These are phyloP conservation scores for Macrophya alboannulata DNA, from an alignment of 2,888 invertebrate species.

Conservation along the genomic window DNA sequence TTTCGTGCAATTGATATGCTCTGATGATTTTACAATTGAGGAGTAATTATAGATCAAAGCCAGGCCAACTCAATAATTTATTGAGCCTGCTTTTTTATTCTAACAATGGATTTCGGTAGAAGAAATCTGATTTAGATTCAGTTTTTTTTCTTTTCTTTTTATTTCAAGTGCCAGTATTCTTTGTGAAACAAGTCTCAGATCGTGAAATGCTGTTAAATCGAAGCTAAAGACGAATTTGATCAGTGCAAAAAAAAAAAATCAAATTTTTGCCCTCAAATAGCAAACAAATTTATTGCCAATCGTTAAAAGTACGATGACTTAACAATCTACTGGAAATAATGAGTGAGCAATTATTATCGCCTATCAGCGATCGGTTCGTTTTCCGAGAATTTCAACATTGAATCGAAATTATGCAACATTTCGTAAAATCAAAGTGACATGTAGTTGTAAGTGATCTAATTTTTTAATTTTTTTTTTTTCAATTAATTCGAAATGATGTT, in stretches of 20 bases:
- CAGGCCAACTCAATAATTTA: neutral
- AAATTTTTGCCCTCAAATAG: neutral
- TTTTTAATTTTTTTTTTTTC: neutral
- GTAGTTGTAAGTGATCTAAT: neutral
- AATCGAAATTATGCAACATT: neutral
- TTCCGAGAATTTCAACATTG: neutral
- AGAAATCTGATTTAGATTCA: neutral
- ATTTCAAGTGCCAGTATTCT: neutral
- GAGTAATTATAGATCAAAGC: neutral
- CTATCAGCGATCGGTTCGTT: neutral
- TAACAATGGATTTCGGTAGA: neutral
- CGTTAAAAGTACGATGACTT: neutral
- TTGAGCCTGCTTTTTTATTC: neutral
- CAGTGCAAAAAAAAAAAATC: neutral
- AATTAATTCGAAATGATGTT: conserved; percentile 34
- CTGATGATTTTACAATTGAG: neutral
- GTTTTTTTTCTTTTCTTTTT: neutral
- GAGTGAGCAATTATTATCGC: neutral
- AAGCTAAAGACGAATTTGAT: neutral
- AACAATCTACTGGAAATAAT: neutral
- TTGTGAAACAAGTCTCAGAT: neutral
- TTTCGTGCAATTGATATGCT: neutral
- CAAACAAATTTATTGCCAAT: neutral
- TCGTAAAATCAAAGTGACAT: conserved; percentile 2
- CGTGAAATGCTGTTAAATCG: neutral